A percentile compares a stretch with the other conserved stretches of the same genome.
Conservation (phyloP, 1,140 invertebrate species). For the Caenorhabditis brenneri region DNA sequence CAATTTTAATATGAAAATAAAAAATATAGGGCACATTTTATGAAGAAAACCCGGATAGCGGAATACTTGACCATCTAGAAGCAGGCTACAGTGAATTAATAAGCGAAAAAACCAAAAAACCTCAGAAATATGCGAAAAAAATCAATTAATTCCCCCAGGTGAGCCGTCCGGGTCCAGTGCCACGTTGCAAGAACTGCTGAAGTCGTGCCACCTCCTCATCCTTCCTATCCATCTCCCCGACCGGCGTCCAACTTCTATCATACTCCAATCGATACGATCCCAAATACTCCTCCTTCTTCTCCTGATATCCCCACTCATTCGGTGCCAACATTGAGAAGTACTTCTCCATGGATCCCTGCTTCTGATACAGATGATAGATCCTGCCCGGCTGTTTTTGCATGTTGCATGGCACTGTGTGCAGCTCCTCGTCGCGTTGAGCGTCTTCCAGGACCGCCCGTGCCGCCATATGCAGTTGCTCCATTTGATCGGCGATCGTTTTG, state of each 20-base stretch:
- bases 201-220: constrained; percentile 48
- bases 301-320: constrained; percentile 77
- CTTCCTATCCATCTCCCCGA: constrained; percentile 67
- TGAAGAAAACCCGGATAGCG: background rate
- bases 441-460: constrained; percentile 77
- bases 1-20: too few relatives aligned
- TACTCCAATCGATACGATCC: constrained; percentile 78
- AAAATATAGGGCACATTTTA: too few relatives aligned
- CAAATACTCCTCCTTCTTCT: constrained; percentile 74
- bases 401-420: constrained; percentile 79
- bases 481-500: constrained; percentile 48
- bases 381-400: constrained; percentile 79
- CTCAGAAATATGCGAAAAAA: background rate
- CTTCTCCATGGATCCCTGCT: background rate
- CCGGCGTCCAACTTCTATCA: constrained; percentile 78
- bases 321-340: constrained; percentile 81
- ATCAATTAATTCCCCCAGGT: constrained; percentile 33
- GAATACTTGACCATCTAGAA: background rate
- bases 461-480: constrained; percentile 71
- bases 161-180: background rate
- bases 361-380: constrained; percentile 78
- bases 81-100: background rate
- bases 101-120: background rate
- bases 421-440: constrained; percentile 74
- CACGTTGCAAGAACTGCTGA: background rate